Evolutionary conservation across 2,797 vertebrate genomes (phyloP).

Genomic region (Prionace glauca): DNA sequence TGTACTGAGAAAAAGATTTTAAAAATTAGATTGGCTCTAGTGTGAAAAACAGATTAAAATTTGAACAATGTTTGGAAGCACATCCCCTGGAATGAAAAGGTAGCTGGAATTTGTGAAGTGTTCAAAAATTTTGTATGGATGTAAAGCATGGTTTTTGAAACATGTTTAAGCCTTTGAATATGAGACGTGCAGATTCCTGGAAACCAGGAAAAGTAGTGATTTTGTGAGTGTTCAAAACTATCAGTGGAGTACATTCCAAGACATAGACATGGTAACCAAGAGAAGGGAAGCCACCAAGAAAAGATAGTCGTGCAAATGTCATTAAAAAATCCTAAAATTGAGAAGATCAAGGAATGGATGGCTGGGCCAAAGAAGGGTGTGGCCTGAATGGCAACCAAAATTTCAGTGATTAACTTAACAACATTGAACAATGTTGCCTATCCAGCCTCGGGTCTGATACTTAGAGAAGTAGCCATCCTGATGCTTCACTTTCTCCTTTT

Average conservation of each 20-base stretch:
- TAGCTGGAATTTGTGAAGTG: neutral
- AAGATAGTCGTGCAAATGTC: neutral
- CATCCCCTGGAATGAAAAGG: neutral
- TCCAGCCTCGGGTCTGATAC: neutral
- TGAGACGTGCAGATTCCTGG: neutral
- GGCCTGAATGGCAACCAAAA: neutral
- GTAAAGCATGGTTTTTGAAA: neutral
- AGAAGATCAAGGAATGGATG: neutral
- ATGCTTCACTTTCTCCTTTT: neutral
- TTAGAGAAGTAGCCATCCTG: neutral
- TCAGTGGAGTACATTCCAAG: neutral
- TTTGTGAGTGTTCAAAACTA: neutral
- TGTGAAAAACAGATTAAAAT: neutral
- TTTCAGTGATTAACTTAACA: neutral
- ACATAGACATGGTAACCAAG: neutral
- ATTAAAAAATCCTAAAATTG: neutral
- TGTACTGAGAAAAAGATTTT: neutral
- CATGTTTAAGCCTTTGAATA: neutral
- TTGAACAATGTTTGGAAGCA: neutral
- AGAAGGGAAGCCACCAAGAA: neutral
- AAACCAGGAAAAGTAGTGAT: neutral
- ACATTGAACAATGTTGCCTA: neutral
- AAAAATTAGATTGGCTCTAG: neutral
- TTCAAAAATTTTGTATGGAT: neutral
- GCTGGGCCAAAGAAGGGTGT: neutral